These are phyloP conservation scores for Ennomos quercinarius DNA, from an alignment of 2,888 invertebrate species.

Conservation along the genomic window DNA sequence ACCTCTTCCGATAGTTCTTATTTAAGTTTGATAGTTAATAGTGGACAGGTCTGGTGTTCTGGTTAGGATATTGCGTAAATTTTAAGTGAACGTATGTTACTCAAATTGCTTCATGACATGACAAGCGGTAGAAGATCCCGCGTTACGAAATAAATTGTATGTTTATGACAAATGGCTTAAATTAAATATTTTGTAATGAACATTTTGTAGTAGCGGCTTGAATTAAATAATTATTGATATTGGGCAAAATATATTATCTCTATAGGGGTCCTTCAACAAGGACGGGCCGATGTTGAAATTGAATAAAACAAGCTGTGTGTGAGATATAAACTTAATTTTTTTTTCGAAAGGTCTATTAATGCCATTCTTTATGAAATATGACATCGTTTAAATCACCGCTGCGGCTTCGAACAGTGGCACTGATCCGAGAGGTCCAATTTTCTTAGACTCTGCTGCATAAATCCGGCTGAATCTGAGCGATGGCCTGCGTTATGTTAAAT, in stretches of 20 bases:
- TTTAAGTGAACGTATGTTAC: constrained; percentile 57
- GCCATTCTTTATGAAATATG: no score
- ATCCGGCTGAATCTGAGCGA: no score
- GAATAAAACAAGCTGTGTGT: no score
- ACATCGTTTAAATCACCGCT: no score
- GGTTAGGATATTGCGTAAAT: constrained; percentile 59
- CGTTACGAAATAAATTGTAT: constrained; percentile 45
- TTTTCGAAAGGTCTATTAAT: no score
- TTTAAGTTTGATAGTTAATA: constrained; percentile 5
- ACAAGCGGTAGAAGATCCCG: constrained; percentile 45
- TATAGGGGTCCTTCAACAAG: no score
- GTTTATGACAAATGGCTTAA: constrained; percentile 45
- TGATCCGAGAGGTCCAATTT: no score
- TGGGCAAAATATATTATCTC: constrained; percentile 4
- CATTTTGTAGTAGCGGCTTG: constrained; percentile 29
- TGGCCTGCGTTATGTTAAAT: no score
- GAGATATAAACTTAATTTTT: no score
- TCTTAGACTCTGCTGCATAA: no score
- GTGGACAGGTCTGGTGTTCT: constrained; percentile 42
- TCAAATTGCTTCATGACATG: constrained; percentile 53
- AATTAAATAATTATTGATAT: constrained; percentile 8
- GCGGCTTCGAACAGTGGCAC: no score
- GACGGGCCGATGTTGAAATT: no score
- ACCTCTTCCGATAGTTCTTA: constrained; percentile 36
- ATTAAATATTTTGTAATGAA: constrained; percentile 33